Evolutionary conservation across 2,888 invertebrate species (phyloP).

Genomic region (Poecilus cupreus): DNA sequence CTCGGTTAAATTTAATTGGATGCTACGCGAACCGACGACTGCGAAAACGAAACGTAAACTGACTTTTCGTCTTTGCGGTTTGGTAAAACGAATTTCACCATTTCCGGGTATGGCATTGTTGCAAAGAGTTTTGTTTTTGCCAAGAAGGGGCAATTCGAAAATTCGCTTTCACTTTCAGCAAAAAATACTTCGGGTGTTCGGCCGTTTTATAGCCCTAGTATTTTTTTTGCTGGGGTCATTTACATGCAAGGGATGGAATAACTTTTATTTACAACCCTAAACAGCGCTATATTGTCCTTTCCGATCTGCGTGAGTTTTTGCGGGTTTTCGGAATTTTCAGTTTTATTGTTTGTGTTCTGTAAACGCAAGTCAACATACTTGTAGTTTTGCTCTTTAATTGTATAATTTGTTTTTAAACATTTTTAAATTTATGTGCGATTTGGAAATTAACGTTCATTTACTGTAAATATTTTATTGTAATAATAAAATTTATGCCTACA

Average conservation of each 20-base stretch:
- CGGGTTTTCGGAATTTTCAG: not conserved
- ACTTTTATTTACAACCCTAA: constrained; percentile 51
- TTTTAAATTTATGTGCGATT: constrained; percentile 3
- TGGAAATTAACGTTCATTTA: not conserved
- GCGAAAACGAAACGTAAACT: not conserved
- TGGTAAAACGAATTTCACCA: constrained; percentile 32
- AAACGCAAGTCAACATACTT: not conserved
- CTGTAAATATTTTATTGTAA: not conserved
- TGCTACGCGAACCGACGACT: not conserved
- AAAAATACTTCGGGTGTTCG: constrained; percentile 25
- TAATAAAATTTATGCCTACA: not conserved
- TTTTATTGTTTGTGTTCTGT: not conserved
- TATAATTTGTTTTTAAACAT: not conserved
- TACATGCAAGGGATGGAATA: constrained; percentile 45
- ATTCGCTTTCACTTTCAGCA: constrained; percentile 43
- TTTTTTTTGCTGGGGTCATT: constrained; percentile 52
- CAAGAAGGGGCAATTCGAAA: not conserved
- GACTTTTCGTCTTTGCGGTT: constrained; percentile 38
- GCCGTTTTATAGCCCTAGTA: constrained; percentile 33
- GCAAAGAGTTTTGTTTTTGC: constrained; percentile 10
- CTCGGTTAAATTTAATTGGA: not conserved
- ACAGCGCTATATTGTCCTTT: constrained; percentile 24
- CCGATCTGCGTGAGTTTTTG: not conserved
- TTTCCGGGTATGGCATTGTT: constrained; percentile 46
- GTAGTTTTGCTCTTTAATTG: not conserved